Base-by-base conservation (phyloP, 2,888 invertebrate species). In the Epistrophe grossulariae region DNA sequence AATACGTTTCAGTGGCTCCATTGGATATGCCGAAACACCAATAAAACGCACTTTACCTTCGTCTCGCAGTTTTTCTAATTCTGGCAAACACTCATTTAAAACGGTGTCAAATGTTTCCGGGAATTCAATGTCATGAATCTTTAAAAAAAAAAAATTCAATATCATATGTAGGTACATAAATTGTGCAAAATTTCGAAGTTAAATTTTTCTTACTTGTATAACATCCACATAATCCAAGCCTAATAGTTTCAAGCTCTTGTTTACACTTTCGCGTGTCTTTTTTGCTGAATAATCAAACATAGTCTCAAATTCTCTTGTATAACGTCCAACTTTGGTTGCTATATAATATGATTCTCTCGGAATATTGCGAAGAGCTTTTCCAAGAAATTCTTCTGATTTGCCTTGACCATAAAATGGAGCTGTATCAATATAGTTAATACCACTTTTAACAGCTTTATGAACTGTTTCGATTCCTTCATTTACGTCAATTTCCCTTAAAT, bases 81-180 rank as follows among this genome's bases (percentile, higher is more conserved):
- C 95, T 4, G 98, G 98, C 50, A 99, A 92, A 0, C 98, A 98
- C 93, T 99, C 98, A 71, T 96, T 96, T 0, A 98, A 89, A 5
- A 99, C 94, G 11, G 96, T 93, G 55, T 97, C 95, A 24, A 95
- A 92, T 85, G 95, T 95, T 8, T 96, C 95, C 0, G 97, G 97
- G 91, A 98, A 99, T 90, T 98, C 98, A 74, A 97, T 93, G 90
- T 99, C 99, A 90, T 99, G 99, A n/a, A 98, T 95, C 98, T 98
- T 91, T 90, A 91, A 84, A 55, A 50, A 28, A 1, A 19, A 15
- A 24, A 1, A 28, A 17, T 28, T 28, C 9, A n/a, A 50, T 13
- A 19, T 11, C 11, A 11, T 5, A 4, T 31, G 4, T 35, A 35
- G 4, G 8, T 9, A 35, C 35, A 35, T 31, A 2, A 24, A 2